Conservation (phyloP, 2,797 vertebrate species). For the Ptychadena robeensis region DNA sequence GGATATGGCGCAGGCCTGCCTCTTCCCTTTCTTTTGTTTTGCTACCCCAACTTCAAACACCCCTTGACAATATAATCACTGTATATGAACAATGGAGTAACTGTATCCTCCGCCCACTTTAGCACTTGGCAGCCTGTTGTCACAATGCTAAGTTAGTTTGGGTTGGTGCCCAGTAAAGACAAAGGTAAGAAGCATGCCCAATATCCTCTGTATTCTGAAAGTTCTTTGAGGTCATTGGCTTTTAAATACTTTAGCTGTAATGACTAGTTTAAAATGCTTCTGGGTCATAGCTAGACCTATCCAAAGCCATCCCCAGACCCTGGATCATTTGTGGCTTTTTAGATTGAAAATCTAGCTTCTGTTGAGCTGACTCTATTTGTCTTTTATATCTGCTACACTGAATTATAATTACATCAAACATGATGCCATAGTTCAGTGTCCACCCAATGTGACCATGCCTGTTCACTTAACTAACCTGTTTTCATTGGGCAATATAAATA, state of each 20-base stretch:
- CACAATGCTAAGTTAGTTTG: slow-evolving; percentile 37
- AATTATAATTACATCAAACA: no score
- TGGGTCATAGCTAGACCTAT: not conserved
- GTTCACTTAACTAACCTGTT: no score
- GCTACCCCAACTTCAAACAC: slow-evolving; percentile 40
- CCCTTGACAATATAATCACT: slow-evolving; percentile 33
- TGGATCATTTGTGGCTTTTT: no score
- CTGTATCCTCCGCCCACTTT: slow-evolving; percentile 26
- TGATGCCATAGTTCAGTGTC: no score
- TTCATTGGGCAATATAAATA: no score
- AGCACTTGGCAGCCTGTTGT: slow-evolving; percentile 12
- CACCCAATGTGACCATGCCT: no score
- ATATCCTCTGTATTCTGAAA: not conserved
- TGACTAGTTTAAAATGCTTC: no score
- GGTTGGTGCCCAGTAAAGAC: slow-evolving; percentile 34
- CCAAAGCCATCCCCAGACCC: no score
- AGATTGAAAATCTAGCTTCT: no score
- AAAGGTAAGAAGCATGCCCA: slow-evolving; percentile 23
- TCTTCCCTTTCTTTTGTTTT: slow-evolving; percentile 7
- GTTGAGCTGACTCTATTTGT: no score
- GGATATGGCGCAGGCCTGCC: slow-evolving; percentile 18
- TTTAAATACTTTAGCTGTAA: not conserved
- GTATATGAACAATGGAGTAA: slow-evolving; percentile 32
- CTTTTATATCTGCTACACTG: no score
- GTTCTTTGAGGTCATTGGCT: slow-evolving; percentile 7